phyloP scores from a whole-genome alignment of 2,113 vertebrate genomes.

The Sula dactylatra region DNA sequence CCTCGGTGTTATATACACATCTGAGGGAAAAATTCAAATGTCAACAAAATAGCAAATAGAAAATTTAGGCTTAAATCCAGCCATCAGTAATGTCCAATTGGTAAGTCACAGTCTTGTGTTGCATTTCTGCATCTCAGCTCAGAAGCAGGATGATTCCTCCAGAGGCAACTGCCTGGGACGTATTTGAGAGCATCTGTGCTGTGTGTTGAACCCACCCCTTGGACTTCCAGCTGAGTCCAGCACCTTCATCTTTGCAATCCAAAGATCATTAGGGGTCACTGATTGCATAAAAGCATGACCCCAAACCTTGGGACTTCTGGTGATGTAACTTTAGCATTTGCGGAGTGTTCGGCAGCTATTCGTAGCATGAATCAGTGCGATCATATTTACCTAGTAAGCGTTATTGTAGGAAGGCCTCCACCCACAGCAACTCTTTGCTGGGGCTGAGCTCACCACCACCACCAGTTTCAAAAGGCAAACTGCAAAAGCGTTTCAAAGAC shows the following conservation, averaged over 20 bases:
- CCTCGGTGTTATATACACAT: accelerated
- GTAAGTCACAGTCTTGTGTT: not conserved
- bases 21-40: not conserved
- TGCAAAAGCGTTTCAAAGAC: not conserved
- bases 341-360: accelerated
- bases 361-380: not conserved
- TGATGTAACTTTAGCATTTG: not conserved
- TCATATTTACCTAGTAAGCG: not conserved
- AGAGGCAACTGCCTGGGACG: accelerated
- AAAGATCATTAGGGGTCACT: not conserved
- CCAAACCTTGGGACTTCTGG: not conserved
- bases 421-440: not conserved
- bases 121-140: not conserved
- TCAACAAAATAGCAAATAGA: not conserved
- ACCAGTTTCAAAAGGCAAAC: not conserved
- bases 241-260: not conserved
- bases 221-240: not conserved
- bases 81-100: not conserved
- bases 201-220: accelerated
- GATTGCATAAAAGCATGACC: not conserved
- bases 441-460: not conserved
- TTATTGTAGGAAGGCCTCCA: not conserved
- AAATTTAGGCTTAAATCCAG: not conserved
- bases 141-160: not conserved
- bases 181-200: not conserved